Evolutionary conservation across 2,113 vertebrate genomes (phyloP).

Genomic region (Penelope pileata): DNA sequence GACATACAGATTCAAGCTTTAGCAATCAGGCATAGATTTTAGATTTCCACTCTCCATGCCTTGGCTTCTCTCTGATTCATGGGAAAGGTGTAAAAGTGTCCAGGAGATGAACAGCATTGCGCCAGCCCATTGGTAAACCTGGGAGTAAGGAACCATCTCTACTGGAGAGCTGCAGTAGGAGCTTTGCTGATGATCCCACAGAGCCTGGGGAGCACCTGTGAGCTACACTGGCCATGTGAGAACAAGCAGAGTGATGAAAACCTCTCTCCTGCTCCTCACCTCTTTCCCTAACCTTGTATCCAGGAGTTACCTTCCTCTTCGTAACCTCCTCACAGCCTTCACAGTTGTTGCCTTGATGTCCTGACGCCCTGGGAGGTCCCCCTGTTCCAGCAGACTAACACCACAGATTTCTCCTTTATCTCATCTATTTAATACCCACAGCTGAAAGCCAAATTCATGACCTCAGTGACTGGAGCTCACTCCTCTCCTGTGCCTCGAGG

Average conservation of each 20-base stretch:
- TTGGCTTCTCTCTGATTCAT: background rate
- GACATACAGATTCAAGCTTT: rapidly evolving
- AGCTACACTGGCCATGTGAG: rapidly evolving
- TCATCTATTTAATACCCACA: background rate
- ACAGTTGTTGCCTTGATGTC: background rate
- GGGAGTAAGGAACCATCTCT: background rate
- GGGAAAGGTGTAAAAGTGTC: background rate
- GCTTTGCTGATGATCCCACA: background rate
- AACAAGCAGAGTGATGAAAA: background rate
- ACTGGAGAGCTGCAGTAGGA: background rate
- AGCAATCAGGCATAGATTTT: background rate
- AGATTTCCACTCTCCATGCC: too few species aligned
- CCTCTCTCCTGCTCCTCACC: background rate
- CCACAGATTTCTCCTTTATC: background rate
- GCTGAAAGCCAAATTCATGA: background rate
- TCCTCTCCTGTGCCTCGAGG: background rate
- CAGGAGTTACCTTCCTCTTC: background rate
- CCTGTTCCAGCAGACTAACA: background rate
- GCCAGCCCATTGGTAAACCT: background rate
- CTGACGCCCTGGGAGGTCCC: background rate
- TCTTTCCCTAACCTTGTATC: background rate
- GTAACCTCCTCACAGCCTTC: background rate
- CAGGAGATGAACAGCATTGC: background rate
- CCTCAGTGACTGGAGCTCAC: rapidly evolving
- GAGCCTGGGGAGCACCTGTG: background rate